Evolutionary conservation across 1,140 invertebrate species (phyloP).

Genomic region (Agrypnia vestita): DNA sequence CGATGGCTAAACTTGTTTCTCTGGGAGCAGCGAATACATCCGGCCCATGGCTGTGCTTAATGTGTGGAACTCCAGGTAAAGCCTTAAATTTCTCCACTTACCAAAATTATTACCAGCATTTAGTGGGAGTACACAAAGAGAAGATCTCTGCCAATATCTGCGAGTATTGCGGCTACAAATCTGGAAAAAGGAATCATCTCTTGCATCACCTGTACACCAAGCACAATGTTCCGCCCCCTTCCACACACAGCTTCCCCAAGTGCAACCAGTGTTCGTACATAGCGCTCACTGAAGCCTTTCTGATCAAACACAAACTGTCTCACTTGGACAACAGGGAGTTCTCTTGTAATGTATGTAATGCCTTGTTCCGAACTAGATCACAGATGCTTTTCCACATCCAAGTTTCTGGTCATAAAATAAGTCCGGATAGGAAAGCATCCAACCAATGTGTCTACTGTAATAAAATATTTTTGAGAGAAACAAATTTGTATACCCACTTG

Average conservation of each 20-base stretch:
- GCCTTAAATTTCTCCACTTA: slow-evolving; percentile 83
- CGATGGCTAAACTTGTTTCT: slow-evolving; percentile 69
- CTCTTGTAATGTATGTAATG: slow-evolving; percentile 72
- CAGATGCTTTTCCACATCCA: slow-evolving; percentile 74
- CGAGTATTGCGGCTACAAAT: slow-evolving; percentile 88
- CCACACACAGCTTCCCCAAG: slow-evolving; percentile 81
- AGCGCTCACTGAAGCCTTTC: slow-evolving; percentile 78
- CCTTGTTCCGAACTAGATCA: slow-evolving; percentile 70
- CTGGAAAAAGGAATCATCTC: slow-evolving; percentile 82
- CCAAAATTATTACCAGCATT: slow-evolving; percentile 84
- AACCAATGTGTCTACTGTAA: slow-evolving; percentile 81
- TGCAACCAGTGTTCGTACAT: slow-evolving; percentile 85
- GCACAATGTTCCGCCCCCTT: slow-evolving; percentile 83
- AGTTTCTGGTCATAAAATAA: slow-evolving; percentile 74
- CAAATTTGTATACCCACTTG: slow-evolving; percentile 80
- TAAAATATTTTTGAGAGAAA: slow-evolving; percentile 77
- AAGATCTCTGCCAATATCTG: slow-evolving; percentile 86
- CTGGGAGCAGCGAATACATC: slow-evolving; percentile 74
- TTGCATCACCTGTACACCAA: slow-evolving; percentile 87
- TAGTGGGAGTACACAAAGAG: slow-evolving; percentile 86
- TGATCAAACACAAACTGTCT: slow-evolving; percentile 79
- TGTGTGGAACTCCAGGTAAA: slow-evolving; percentile 78
- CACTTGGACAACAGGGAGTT: slow-evolving; percentile 69
- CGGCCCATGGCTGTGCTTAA: slow-evolving; percentile 81
- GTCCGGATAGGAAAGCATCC: slow-evolving; percentile 68